Evolutionary conservation across 1,140 invertebrate genomes (phyloP), one percentile per base, ranked within the genome.

Genomic region (Portunus trituberculatus): DNA sequence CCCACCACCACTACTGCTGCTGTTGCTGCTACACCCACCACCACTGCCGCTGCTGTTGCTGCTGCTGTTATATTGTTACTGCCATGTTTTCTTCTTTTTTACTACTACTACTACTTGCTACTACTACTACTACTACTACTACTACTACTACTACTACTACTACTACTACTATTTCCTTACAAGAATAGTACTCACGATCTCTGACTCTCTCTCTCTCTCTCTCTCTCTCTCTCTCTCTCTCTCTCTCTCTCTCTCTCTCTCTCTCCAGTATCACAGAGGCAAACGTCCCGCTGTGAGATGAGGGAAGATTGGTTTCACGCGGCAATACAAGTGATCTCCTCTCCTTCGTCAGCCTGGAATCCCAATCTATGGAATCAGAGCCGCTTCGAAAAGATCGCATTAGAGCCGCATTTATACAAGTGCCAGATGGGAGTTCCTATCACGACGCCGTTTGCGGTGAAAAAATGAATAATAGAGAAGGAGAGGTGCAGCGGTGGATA

Each of bases 311-410:
- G 86, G 86, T 94, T 89, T 89, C 93, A 94, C 86, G 86, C 31
- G 8, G 87, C 29, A 94, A 94, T 94, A 87, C 76, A 94, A 94
- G 93, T 39, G 86, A 94, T 89, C 93, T 29, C 86, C 52, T 39
- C 93, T 20, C 25, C 93, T n/a, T 89, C 93, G 93, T 46, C 76
- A 20, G 76, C 82, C 82, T 10, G 52, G 92, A 94, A 76, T 89
- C 93, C 93, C 25, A 67, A 29, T 94, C 88, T 94, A 91, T 94
- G 93, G 93, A 94, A 94, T 83, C 88, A 89, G 91, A 94, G 84
- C 46, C 45, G 14, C 29, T 25, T 28, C 31, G 59, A 89, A 94
- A 89, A 52, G 88, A 94, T 84, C n/a, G 93, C 93, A 91, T 94
- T 91, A 90, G 83, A 29, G 10, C 29, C 6, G 93, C 48, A 91